Evolutionary conservation across 2,113 vertebrate species (phyloP), one percentile per base, ranked within the genome.

Genomic region (Xenopus laevis): DNA sequence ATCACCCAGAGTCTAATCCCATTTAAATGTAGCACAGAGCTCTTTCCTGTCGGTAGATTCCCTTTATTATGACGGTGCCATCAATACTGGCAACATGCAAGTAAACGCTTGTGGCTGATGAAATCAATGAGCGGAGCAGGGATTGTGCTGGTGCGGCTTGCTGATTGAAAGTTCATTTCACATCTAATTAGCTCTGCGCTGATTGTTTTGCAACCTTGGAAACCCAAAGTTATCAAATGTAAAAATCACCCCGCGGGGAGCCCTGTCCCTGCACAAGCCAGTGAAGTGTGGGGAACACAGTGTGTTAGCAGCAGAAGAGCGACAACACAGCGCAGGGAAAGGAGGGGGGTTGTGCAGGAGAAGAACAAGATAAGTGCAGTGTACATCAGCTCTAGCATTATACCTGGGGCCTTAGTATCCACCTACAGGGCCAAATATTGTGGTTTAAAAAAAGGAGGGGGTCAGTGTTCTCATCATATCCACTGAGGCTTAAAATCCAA

Each of bases 161-260:
- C 45, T 40, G 66, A 67, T 67, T 59, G 53, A 67, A 67, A 60
- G 64, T 67, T 67, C 64, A 74, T 74, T 74, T 74, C 72, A 74
- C 72, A 74, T 74, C 72, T 74, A 67, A 74, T 74, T 74, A 74
- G 64, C 55, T 74, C 66, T 67, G 44, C 40, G 63, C 72, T 50
- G 53, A 67, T 67, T 74, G 40, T 74, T 74, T 53, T 60, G 44
- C 40, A 59, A 64, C 46, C 45, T 21, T 50, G 72, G 53, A 74
- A 66, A 74, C 21, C 10, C 13, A 74, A 47, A 74, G 55, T 67
- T 53, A 68, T 64, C 33, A 64, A 60, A 66, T 67, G 72, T 47
- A 67, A 45, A 40, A 67, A 67, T 65, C 58, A 47, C 27, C 53
- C 72, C 21, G 44, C 55, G 59, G 72, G 72, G 72, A 60, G 65